Conservation (phyloP, 2,888 invertebrate genomes). For the Amiota minor region DNA sequence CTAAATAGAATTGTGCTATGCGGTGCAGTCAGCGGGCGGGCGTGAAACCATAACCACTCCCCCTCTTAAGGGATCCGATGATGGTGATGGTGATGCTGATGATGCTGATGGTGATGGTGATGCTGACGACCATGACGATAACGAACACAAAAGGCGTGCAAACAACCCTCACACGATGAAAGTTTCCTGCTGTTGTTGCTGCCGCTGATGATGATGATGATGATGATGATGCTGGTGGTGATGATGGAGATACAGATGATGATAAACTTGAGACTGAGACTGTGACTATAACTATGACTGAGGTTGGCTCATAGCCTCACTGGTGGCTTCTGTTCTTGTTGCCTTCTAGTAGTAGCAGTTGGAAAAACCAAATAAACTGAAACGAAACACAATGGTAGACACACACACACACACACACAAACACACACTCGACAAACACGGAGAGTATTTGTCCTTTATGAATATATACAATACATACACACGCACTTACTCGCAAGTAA, state of each 20-base stretch:
- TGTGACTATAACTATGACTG: slow-evolving; percentile 15
- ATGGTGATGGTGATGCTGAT: neutral
- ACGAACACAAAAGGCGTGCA: slow-evolving; percentile 37
- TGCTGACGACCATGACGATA: slow-evolving; percentile 20
- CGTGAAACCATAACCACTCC: slow-evolving; percentile 59
- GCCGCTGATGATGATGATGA: slow-evolving; percentile 1
- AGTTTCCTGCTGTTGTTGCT: neutral
- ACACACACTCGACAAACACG: slow-evolving; percentile 34
- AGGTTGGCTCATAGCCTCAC: neutral
- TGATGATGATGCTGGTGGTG: neutral
- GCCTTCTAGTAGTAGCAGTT: slow-evolving; percentile 39
- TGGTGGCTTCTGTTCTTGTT: slow-evolving; percentile 11
- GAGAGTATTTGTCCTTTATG: neutral
- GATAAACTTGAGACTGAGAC: neutral
- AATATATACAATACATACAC: neutral
- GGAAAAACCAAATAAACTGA: slow-evolving; percentile 60
- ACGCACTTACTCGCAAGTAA: neutral
- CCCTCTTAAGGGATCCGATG: slow-evolving; percentile 45
- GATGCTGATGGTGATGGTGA: slow-evolving; percentile 19
- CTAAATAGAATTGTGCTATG: slow-evolving; percentile 7
- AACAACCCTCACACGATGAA: slow-evolving; percentile 50
- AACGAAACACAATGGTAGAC: slow-evolving; percentile 52
- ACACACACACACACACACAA: slow-evolving; percentile 36
- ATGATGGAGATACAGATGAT: too few species aligned
- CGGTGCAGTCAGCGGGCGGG: slow-evolving; percentile 37